Evolutionary conservation across 2,797 vertebrate genomes (phyloP).

Genomic region (Dendrocincla fuliginosa): DNA sequence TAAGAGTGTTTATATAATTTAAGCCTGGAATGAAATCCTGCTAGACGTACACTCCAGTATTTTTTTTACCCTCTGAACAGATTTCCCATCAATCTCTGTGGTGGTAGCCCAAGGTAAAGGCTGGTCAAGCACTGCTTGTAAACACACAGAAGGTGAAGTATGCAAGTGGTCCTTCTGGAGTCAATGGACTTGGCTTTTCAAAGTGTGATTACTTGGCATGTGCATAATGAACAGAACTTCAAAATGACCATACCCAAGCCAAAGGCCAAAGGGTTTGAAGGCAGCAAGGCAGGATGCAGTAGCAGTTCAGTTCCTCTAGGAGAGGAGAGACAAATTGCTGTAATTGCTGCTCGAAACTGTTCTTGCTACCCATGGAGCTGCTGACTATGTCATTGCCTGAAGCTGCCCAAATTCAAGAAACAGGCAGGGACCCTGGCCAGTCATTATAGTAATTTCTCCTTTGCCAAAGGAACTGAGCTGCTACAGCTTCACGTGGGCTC

Average conservation of each 20-base stretch:
- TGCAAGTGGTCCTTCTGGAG: background rate
- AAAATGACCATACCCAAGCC: background rate
- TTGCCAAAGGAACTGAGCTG: background rate
- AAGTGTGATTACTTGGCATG: background rate
- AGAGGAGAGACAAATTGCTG: background rate
- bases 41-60: background rate
- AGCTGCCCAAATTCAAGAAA: background rate
- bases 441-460: background rate
- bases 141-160: background rate
- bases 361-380: background rate
- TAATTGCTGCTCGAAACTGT: background rate
- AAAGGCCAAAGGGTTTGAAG: background rate
- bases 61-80: constrained; percentile 28
- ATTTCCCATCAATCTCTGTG: background rate
- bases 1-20: constrained; percentile 29
- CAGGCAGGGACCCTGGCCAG: rapidly evolving
- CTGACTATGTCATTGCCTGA: background rate
- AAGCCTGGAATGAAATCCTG: constrained; percentile 2
- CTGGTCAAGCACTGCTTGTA: background rate
- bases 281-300: background rate
- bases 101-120: background rate
- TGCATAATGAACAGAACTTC: background rate
- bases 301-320: background rate
- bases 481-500: background rate
- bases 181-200: background rate